A percentile compares a stretch with the other conserved stretches of the same genome.
Evolutionary conservation across 1,140 invertebrate genomes (phyloP).

Genomic region (Penaeus indicus): DNA sequence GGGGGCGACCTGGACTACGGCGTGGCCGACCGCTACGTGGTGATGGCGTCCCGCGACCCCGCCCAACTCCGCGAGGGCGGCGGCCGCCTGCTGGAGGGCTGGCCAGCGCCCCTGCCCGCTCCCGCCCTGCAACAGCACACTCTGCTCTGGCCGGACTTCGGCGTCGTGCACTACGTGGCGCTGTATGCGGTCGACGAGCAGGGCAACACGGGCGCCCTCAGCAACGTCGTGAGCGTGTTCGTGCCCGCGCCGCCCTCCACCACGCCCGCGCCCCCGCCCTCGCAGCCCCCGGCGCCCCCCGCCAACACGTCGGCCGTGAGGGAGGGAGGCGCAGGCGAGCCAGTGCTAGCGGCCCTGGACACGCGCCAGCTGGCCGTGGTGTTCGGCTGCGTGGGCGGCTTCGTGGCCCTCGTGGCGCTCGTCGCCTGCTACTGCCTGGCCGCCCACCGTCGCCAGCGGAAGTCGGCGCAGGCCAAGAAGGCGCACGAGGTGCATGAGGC

Average conservation of each 20-base stretch:
- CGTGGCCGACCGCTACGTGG: constrained; percentile 65
- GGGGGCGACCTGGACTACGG: constrained; percentile 69
- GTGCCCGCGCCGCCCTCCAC: constrained; percentile 69
- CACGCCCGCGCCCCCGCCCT: constrained; percentile 67
- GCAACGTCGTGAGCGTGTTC: constrained; percentile 74
- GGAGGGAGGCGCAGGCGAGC: constrained; percentile 35
- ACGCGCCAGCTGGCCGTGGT: constrained; percentile 53
- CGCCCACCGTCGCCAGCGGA: constrained; percentile 44
- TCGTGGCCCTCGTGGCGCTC: constrained; percentile 40
- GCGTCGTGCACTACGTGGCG: constrained; percentile 71
- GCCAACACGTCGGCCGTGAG: constrained; percentile 52
- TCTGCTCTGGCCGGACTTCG: constrained; percentile 56
- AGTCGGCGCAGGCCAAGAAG: constrained; percentile 50
- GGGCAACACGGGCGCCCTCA: constrained; percentile 72
- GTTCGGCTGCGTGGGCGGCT: constrained; percentile 58
- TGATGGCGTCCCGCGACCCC: constrained; percentile 38
- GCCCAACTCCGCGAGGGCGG: constrained; percentile 33
- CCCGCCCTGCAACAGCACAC: constrained; percentile 63
- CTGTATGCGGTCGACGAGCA: constrained; percentile 72
- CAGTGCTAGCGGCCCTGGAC: constrained; percentile 47
- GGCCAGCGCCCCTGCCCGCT: constrained; percentile 51
- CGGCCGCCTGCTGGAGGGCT: constrained; percentile 50
- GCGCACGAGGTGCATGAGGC: constrained; percentile 46
- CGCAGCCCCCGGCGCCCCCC: constrained; percentile 46
- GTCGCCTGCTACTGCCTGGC: constrained; percentile 52